Percentiles rank a stretch among this genome's conserved stretches.
These are phyloP conservation scores for Blomia tropicalis DNA, from an alignment of 2,888 invertebrate genomes.

Conservation along the genomic window DNA sequence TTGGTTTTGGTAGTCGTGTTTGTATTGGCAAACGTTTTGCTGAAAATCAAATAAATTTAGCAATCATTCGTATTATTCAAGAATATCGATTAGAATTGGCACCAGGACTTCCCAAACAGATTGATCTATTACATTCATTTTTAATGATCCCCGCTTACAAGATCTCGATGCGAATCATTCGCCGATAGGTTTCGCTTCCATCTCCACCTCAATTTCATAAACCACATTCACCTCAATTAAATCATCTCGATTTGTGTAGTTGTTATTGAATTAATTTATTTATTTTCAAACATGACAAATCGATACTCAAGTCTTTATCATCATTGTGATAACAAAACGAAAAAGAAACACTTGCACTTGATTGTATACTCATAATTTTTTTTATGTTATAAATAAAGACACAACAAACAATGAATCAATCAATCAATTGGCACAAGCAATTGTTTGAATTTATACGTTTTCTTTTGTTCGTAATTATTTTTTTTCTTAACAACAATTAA, in stretches of 20 bases:
- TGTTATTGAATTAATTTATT: no score
- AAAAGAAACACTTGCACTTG: no score
- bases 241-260: no score
- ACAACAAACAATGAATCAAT: no score
- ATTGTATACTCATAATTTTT: no score
- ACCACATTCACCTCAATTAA: no score
- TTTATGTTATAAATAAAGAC: no score
- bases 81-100: neutral
- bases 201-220: neutral
- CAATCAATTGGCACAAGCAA: no score
- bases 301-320: no score
- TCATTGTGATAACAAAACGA: no score
- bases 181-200: neutral
- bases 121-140: slow-evolving; percentile 26
- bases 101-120: slow-evolving; percentile 1
- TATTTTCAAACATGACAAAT: no score
- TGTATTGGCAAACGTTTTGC: slow-evolving; percentile 32
- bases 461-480: neutral
- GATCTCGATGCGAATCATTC: slow-evolving; percentile 24
- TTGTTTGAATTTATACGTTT: neutral
- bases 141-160: slow-evolving; percentile 29
- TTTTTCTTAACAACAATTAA: neutral
- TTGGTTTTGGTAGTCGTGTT: slow-evolving; percentile 36
- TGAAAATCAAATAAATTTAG: slow-evolving; percentile 25
- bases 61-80: slow-evolving; percentile 24